Base-by-base conservation (phyloP, 2,797 vertebrate genomes). In the Nasua narica region DNA sequence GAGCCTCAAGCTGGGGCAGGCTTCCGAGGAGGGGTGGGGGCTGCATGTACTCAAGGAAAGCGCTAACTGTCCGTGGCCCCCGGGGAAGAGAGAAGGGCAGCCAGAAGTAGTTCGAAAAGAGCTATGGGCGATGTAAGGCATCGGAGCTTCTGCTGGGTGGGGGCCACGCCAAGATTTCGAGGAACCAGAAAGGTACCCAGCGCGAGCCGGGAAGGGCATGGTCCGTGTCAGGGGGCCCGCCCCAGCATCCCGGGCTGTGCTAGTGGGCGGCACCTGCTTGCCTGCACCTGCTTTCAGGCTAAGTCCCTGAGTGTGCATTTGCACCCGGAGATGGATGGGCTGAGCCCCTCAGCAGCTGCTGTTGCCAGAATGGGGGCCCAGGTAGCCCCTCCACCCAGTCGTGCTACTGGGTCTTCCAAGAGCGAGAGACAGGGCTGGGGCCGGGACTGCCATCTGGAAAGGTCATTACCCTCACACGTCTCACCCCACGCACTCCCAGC, bases 141-240 rank as follows among this genome's bases (percentile, higher is more conserved):
- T 74, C 52, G 12, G 77, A 54, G 70, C 79, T 95, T 97, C 96
- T 97, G 94, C 90, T 96, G 81, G 97, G 97, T 95, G 67, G 96
- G 95, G 52, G 86, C 74, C 58, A 83, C 62, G 86, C 91, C 60
- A 35, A 96, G 86, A 48, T 92, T 97, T 96, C 96, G 84, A 21
- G 88, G 25, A 46, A 12, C 52, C 3, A 76, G 74, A 92, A 96
- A 69, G 86, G 52, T 87, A 58, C 79, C 89, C 81, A 96, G 69
- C 93, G 60, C 85, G 88, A 94, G 81, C 79, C 81, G 85, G 78
- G 89, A 94, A 88, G 65, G 85, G 23, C 69, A 74, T 18, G 69
- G 65, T 58, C 54, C 37, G 58, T 77, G 43, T 90, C 95, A 94
- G 82, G 90, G 96, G 87, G 65, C 40, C 67, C 52, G 25, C 2